phyloP scores from a whole-genome alignment of 2,797 vertebrate species.

The Cichlasoma orientale region DNA sequence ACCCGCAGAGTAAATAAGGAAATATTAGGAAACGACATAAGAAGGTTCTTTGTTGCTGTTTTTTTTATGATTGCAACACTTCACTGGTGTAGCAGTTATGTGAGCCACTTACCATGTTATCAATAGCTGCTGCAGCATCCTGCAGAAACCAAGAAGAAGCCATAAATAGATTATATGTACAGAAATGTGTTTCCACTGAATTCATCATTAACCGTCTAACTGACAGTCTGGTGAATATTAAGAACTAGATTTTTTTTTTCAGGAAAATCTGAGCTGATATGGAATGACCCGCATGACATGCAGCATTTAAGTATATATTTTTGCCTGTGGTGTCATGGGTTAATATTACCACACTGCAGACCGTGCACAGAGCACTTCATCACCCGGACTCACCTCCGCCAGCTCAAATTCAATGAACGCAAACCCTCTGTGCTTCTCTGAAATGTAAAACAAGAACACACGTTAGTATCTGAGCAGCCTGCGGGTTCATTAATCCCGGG shows the following conservation, averaged over 20 bases:
- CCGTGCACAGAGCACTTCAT: background rate
- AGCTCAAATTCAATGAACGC: slow-evolving; percentile 96
- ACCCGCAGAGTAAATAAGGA: no score
- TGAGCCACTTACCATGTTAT: slow-evolving; percentile 90
- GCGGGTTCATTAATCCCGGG: background rate
- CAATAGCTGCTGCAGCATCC: slow-evolving; percentile 98
- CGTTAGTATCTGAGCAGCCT: accelerated
- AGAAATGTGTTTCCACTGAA: background rate
- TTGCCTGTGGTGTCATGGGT: background rate
- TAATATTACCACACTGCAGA: background rate
- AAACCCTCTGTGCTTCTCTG: slow-evolving; percentile 97
- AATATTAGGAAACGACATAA: no score
- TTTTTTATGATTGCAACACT: background rate
- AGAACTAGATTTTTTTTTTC: background rate
- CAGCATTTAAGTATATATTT: background rate
- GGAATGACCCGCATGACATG: background rate
- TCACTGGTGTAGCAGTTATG: background rate
- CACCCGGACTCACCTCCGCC: slow-evolving; percentile 85
- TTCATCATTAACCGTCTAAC: background rate
- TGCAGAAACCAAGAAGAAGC: slow-evolving; percentile 52
- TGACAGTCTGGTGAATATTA: background rate
- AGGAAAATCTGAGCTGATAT: background rate
- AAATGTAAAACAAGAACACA: slow-evolving; percentile 33
- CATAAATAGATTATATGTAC: background rate
- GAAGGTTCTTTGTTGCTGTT: accelerated